Evolutionary conservation across 2,113 vertebrate genomes (phyloP).

Genomic region (Seriola rivoliana): DNA sequence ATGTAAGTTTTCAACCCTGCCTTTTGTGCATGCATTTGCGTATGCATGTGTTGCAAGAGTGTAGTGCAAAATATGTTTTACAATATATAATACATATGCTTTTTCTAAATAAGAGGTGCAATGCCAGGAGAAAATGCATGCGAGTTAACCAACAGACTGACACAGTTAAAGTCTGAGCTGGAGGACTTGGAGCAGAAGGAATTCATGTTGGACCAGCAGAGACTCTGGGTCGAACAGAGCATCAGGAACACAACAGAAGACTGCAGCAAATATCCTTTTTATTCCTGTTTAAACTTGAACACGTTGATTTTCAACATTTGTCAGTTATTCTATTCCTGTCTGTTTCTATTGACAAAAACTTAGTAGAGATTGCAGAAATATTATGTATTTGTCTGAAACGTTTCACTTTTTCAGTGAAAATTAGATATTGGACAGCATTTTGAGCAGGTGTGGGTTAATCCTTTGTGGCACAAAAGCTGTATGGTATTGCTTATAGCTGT

Average conservation of each 20-base stretch:
- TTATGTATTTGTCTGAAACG: neutral
- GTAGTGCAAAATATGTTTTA: neutral
- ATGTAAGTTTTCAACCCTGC: constrained; percentile 86
- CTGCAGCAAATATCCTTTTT: constrained; percentile 93
- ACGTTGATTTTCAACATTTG: neutral
- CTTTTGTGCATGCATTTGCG: neutral
- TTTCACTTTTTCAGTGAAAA: neutral
- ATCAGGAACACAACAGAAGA: constrained; percentile 93
- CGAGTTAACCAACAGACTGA: constrained; percentile 88
- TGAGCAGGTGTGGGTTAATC: neutral
- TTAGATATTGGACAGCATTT: neutral
- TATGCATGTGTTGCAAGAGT: neutral
- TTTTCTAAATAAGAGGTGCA: constrained; percentile 84
- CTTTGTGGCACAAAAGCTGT: neutral
- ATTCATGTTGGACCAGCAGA: constrained; percentile 92
- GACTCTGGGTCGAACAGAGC: constrained; percentile 92
- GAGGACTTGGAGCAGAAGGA: constrained; percentile 90
- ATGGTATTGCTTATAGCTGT: neutral
- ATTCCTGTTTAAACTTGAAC: neutral
- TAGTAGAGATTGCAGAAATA: neutral
- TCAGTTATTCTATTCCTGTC: neutral
- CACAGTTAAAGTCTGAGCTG: constrained; percentile 91
- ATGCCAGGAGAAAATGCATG: constrained; percentile 87
- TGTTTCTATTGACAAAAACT: neutral
- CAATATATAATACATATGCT: neutral